Evolutionary conservation across 35 echinoderm and acorn worm genomes (phyloP), one percentile per base, ranked within the genome.

Genomic region (Lytechinus variegatus): DNA sequence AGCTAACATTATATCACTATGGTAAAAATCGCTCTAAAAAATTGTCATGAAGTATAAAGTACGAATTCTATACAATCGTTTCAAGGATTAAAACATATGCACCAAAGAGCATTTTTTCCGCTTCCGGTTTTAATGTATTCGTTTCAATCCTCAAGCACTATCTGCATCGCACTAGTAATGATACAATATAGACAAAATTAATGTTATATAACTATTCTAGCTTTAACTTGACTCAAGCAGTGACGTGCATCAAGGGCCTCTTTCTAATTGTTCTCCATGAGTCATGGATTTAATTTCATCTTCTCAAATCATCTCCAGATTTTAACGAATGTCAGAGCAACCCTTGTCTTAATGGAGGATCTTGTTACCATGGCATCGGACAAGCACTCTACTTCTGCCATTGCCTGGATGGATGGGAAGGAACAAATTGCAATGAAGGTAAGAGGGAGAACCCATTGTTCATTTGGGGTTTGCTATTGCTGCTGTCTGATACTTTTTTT

Each of bases 291-390:
- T 79, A 79, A 5, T 79, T 24, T 79, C 24, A 79, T 79, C 66
- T 79, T 16, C 19, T 27, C 5, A n/a, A 79, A 79, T 79, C 66
- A n/a, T 91, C 9, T 95, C 21, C 27, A 97, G 96, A 97, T 96
- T 95, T 97, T 56, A 95, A 97, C 72, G 96, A 97, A 28, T 97
- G 96, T 52, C 53, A 91, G 6, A 97, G 96, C 54, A 90, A 96
- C 56, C 96, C 96, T 1, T 97, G 96, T 91, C 92, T 87, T 53
- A 86, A 97, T 90, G 96, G 95, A 24, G 96, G 96, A 5, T 52
- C 95, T 10, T 97, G 96, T 96, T 97, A 86, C 91, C 94, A 97
- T 52, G 96, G 96, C 58, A 95, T 97, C 66, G 96, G 96, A 9
- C 94, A 95, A 60, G 92, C 96, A 16, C 92, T 97, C 7, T 97